These are phyloP conservation scores for Leptinotarsa tumamoca DNA, from an alignment of 2,888 invertebrate species.

Conservation along the genomic window DNA sequence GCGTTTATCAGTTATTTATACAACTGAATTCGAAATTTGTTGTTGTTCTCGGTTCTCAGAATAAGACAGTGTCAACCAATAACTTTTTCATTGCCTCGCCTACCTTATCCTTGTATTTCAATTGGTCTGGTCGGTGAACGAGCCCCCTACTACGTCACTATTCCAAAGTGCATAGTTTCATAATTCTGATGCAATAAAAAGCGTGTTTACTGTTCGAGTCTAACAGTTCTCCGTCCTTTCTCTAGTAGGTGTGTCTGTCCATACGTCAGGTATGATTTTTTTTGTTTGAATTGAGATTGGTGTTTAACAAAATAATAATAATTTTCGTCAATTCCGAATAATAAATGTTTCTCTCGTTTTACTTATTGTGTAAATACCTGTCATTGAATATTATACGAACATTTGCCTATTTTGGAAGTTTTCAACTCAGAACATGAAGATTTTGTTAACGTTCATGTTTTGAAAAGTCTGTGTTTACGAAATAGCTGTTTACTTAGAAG, in stretches of 20 bases:
- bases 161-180: slow-evolving; percentile 2
- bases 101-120: not conserved
- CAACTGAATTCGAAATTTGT: not conserved
- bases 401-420: too few relatives aligned
- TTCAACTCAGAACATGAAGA: too few relatives aligned
- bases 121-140: not conserved
- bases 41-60: not conserved
- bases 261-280: slow-evolving; percentile 4
- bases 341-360: too few relatives aligned
- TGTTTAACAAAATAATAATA: too few relatives aligned
- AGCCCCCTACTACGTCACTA: slow-evolving; percentile 7
- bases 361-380: too few relatives aligned
- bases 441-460: too few relatives aligned
- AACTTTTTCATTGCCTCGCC: not conserved
- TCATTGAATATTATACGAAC: too few relatives aligned
- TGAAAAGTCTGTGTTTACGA: too few relatives aligned
- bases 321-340: too few relatives aligned
- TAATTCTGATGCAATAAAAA: slow-evolving; percentile 17
- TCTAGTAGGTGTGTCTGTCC: slow-evolving; percentile 8
- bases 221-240: slow-evolving; percentile 14
- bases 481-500: too few relatives aligned
- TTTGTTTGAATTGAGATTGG: not conserved
- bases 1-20: not conserved
- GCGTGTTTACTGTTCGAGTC: not conserved
- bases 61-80: not conserved